Base-by-base conservation (phyloP, 2,797 vertebrate species). In the Coregonus sp. region DNA sequence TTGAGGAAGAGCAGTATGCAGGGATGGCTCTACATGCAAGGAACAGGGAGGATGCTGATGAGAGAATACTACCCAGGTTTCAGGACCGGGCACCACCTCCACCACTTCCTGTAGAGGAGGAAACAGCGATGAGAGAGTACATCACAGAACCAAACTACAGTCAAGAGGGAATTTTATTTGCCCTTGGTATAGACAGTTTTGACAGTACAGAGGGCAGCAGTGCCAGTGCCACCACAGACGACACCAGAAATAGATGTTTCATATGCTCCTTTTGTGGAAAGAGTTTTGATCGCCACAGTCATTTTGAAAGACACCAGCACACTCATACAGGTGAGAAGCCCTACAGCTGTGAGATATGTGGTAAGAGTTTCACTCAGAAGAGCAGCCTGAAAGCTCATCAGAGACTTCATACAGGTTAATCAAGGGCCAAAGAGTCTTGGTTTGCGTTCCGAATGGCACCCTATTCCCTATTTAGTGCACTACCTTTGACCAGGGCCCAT, bases 221-320 rank as follows among this genome's bases (percentile, higher is more conserved):
- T 0, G 31, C 31, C 31, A 33, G 31, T 33, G 67, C 59, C 5
- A 63, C 59, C 20, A 63, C 59, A 5, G 79, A 77, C 0, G 5
- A 67, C 52, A 0, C 50, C 9, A 70, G 72, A 20, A 75, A 83
- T 1, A 93, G 86, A 9, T 76, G 84, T 63, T 93, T 88, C 33
- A 92, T 93, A 37, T 93, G 92, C 73, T 90, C 90, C 0, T 71
- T 72, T 0, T 93, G 92, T 0, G 88, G 92, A n/a, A 85, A 89
- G 29, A 91, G 86, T 84, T 91, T 90, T 69, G 85, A 87, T 0
- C 82, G 72, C 16, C 92, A 91, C 72, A 37, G 0, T 67, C 80
- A 81, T 4, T 93, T 92, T n/a, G 85, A 92, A 79, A 82, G 67
- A 70, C 91, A 93, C 78, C 86, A 40, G 73, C 92, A 92, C 79